Evolutionary conservation across 2,113 vertebrate genomes (phyloP).

Genomic region (Ciconia boyciana): DNA sequence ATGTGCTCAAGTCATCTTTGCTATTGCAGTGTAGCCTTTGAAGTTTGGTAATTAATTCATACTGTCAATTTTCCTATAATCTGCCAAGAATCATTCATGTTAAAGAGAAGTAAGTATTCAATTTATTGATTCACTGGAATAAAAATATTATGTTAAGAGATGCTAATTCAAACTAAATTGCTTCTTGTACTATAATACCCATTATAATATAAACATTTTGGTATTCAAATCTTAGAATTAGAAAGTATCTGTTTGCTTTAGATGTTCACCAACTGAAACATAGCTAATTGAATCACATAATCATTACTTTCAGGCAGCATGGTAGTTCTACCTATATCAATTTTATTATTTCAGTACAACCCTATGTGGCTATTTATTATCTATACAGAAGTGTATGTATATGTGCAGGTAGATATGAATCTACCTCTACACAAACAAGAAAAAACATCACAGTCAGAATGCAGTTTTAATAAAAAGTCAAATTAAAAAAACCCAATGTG

Average conservation of each 20-base stretch:
- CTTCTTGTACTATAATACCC: not conserved
- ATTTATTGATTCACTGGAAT: not conserved
- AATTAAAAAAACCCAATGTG: not conserved
- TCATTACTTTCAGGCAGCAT: not conserved
- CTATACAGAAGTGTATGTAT: not conserved
- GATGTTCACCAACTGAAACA: not conserved
- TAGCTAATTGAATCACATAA: not conserved
- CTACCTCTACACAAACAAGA: not conserved
- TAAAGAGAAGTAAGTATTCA: not conserved
- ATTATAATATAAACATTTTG: not conserved
- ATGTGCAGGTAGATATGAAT: not conserved
- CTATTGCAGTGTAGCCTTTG: not conserved
- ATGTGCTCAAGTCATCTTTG: not conserved
- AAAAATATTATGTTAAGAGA: not conserved
- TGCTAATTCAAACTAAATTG: not conserved
- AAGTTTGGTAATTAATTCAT: not conserved
- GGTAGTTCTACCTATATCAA: not conserved
- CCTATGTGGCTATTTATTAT: not conserved
- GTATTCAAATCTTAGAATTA: not conserved
- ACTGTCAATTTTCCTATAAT: not conserved
- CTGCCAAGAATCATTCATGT: not conserved
- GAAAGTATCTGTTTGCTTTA: not conserved
- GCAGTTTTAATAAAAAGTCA: not conserved
- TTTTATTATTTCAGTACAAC: not conserved
- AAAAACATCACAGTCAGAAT: not conserved